Conservation (phyloP, 1,140 invertebrate species). For the Neodiprion virginianus region DNA sequence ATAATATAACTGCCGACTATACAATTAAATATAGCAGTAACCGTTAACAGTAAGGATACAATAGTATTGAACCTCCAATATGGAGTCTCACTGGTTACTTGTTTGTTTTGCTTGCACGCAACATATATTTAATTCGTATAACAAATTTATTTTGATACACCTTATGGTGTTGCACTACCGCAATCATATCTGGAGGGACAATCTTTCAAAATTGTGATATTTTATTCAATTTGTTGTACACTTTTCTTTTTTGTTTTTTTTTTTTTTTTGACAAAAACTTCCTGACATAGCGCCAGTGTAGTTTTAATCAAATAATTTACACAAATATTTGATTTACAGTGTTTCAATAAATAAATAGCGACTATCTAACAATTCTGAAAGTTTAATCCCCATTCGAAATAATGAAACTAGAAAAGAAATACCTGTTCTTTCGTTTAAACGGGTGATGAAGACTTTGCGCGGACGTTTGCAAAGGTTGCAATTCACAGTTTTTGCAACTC, state of each 20-base stretch:
- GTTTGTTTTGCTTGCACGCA: slow-evolving; percentile 34
- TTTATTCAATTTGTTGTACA: background rate
- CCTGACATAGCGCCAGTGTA: background rate
- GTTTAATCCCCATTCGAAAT: background rate
- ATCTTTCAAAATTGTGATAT: background rate
- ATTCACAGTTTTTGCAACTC: background rate
- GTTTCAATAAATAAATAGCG: slow-evolving; percentile 14
- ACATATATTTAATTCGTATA: slow-evolving; percentile 21
- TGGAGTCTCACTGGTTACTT: slow-evolving; percentile 35
- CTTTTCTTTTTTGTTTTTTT: background rate
- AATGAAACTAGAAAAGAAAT: slow-evolving; percentile 4
- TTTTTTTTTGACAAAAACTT: background rate
- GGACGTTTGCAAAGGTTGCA: background rate
- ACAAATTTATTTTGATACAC: background rate
- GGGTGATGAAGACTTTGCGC: background rate
- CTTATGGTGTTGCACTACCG: background rate
- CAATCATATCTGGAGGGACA: background rate
- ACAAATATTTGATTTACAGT: background rate
- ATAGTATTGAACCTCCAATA: slow-evolving; percentile 38
- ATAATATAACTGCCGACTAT: slow-evolving; percentile 38
- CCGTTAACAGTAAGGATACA: slow-evolving; percentile 24
- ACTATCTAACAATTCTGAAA: background rate
- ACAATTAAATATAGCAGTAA: slow-evolving; percentile 30
- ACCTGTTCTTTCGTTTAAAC: background rate
- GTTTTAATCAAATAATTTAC: background rate